Percentiles rank a stretch among this genome's conserved stretches.
phyloP scores from a whole-genome alignment of 2,888 invertebrate species.

The Hyppa rectilinea region DNA sequence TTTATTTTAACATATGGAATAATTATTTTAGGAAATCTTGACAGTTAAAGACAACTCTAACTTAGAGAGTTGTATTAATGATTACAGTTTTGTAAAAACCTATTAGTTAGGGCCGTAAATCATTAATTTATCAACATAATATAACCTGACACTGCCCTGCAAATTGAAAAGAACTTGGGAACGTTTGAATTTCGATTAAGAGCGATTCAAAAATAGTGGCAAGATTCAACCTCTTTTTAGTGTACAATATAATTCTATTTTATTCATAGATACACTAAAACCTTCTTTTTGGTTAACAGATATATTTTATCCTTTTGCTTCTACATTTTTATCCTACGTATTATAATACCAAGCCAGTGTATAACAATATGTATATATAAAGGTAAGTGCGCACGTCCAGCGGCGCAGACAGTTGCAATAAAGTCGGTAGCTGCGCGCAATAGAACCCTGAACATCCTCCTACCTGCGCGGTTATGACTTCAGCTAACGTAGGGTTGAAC shows the following conservation, averaged over 20 bases:
- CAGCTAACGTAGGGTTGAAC: conserved; percentile 47
- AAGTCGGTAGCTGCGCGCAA: conserved; percentile 47
- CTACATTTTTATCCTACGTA: not conserved
- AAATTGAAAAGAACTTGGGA: too few species aligned
- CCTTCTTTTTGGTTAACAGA: not conserved
- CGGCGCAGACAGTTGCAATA: conserved; percentile 54
- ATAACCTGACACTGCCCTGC: too few species aligned
- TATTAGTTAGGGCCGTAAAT: too few species aligned
- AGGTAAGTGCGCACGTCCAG: conserved; percentile 36
- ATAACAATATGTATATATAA: conserved; percentile 5
- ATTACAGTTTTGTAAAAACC: too few species aligned
- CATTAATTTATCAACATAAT: too few species aligned
- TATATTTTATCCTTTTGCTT: not conserved
- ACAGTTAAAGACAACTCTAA: too few species aligned
- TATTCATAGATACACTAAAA: not conserved
- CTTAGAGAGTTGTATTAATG: too few species aligned
- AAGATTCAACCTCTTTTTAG: not conserved
- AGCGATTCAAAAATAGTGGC: not conserved
- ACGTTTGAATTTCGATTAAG: too few species aligned
- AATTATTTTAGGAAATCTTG: too few species aligned
- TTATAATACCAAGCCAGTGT: not conserved
- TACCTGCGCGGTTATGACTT: conserved; percentile 53
- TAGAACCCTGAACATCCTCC: conserved; percentile 37
- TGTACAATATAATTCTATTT: too few species aligned
- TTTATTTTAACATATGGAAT: too few species aligned